Conservation (phyloP, 2,113 vertebrate genomes). For the Pagrus major region DNA sequence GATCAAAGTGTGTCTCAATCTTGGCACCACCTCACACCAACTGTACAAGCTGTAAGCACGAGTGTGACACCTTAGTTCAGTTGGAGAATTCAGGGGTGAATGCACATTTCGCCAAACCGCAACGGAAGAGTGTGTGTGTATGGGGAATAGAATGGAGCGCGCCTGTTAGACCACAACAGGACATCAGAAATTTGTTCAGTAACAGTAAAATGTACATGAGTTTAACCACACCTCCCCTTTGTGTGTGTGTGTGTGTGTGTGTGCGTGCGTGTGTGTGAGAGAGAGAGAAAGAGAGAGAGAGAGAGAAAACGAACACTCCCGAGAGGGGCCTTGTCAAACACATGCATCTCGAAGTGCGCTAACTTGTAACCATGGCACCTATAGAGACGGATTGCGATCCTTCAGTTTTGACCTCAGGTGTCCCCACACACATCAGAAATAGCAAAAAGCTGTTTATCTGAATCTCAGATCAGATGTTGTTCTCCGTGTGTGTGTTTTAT, state of each 20-base stretch:
- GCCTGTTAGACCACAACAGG: constrained; percentile 84
- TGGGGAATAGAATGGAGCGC: constrained; percentile 73
- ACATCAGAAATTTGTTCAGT: constrained; percentile 81
- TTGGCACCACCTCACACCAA: constrained; percentile 44
- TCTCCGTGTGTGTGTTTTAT: constrained; percentile 19
- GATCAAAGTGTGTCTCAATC: constrained; percentile 38
- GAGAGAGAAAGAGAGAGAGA: constrained; percentile 38
- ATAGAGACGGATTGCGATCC: constrained; percentile 28
- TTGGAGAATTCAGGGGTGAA: constrained; percentile 77
- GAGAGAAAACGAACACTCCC: constrained; percentile 24
- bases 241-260: constrained; percentile 57
- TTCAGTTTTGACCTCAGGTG: constrained; percentile 58
- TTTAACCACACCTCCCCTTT: constrained; percentile 80
- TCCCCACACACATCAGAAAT: constrained; percentile 63
- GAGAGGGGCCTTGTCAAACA: constrained; percentile 37
- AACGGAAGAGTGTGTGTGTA: constrained; percentile 79
- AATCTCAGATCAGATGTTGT: constrained; percentile 71
- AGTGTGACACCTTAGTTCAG: constrained; percentile 74
- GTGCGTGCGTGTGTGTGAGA: constrained; percentile 40
- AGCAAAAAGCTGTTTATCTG: constrained; percentile 75
- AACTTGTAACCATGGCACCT: constrained; percentile 48
- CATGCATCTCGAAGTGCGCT: constrained; percentile 26
- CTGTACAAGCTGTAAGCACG: constrained; percentile 43
- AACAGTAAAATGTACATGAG: constrained; percentile 75
- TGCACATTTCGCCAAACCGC: constrained; percentile 77